Conservation (phyloP, 2,113 vertebrate species). For the Nothocercus nigrocapillus region DNA sequence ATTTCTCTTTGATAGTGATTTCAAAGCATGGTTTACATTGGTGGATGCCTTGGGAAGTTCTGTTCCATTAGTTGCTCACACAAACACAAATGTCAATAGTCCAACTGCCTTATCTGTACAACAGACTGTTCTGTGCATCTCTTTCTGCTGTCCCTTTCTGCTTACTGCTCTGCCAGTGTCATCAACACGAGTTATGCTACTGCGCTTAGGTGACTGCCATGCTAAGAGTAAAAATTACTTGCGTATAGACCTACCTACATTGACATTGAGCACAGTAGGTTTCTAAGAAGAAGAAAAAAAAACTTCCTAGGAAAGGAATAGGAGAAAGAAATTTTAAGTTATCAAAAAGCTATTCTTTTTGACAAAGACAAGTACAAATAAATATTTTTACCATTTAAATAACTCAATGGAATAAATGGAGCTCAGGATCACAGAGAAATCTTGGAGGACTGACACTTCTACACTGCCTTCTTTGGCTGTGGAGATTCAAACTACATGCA, state of each 20-base stretch:
- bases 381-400: neutral
- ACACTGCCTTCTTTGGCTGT: neutral
- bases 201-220: neutral
- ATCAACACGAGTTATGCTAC: neutral
- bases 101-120: neutral
- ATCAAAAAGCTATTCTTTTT: neutral
- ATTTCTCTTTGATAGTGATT: neutral
- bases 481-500: neutral
- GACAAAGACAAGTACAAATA: neutral
- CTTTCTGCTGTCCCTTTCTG: neutral
- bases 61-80: neutral
- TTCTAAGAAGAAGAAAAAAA: neutral
- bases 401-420: neutral
- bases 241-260: neutral
- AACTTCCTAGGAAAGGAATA: neutral
- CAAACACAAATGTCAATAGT: neutral
- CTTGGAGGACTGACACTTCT: neutral
- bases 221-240: neutral
- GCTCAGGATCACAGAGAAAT: neutral
- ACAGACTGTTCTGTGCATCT: fast-evolving
- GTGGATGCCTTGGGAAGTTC: neutral
- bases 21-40: neutral
- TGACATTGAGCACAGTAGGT: neutral
- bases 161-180: neutral
- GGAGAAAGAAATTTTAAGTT: neutral